These are phyloP conservation scores for Clivina fossor DNA, from an alignment of 2,888 invertebrate genomes.

Conservation along the genomic window DNA sequence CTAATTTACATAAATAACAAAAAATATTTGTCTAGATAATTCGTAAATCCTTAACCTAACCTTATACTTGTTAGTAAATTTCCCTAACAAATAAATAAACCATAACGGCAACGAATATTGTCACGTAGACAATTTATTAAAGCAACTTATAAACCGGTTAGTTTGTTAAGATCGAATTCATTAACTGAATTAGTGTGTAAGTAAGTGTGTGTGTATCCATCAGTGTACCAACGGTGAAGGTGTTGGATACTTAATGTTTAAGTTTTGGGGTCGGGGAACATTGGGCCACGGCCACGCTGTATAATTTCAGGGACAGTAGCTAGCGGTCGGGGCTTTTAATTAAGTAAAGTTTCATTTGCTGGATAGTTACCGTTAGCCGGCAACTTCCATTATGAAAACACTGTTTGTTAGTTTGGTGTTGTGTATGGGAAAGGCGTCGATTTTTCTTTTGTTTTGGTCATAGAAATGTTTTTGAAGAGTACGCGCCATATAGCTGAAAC, in stretches of 20 bases:
- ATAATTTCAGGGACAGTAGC: conserved; percentile 17
- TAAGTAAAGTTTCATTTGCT: conserved; percentile 28
- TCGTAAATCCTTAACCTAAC: no score
- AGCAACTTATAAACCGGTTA: no score
- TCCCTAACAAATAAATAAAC: neutral
- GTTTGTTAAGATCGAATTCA: conserved; percentile 29
- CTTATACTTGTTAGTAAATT: neutral
- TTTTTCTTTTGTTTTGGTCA: conserved; percentile 9
- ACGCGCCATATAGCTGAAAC: neutral
- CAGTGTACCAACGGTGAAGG: no score
- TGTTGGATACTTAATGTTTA: conserved; percentile 28
- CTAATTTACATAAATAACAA: no score
- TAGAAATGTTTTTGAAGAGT: neutral
- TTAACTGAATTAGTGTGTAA: conserved; percentile 24
- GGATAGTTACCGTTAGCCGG: conserved; percentile 21
- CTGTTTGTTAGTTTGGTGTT: no score
- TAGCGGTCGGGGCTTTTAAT: conserved; percentile 25
- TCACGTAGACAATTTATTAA: neutral
- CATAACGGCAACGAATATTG: neutral
- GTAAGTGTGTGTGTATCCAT: conserved; percentile 21
- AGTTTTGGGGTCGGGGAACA: conserved; percentile 21
- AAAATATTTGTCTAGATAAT: no score
- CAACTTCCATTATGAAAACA: conserved; percentile 21
- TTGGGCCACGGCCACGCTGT: no score
- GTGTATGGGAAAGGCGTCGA: no score